Evolutionary conservation across 2,797 vertebrate genomes (phyloP).

Genomic region (Sebastiscus albofasciatus): DNA sequence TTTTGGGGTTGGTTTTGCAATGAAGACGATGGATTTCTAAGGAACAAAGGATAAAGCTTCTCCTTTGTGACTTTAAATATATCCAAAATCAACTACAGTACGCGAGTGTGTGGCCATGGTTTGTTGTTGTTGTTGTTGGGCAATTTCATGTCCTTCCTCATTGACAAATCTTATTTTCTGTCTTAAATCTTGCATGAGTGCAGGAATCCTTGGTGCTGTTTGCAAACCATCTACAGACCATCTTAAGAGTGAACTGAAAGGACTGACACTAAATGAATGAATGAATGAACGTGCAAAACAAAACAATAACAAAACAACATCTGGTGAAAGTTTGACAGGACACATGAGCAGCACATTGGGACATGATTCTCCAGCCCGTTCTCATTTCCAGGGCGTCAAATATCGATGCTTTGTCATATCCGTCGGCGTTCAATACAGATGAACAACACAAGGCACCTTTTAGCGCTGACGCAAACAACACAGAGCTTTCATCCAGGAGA

Average conservation of each 20-base stretch:
- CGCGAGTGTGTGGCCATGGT: not conserved
- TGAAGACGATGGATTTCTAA: not conserved
- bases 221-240: not conserved
- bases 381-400: no score
- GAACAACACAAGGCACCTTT: no score
- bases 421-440: no score
- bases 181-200: not conserved
- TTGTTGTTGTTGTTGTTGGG: not conserved
- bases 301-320: not conserved
- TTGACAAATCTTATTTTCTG: not conserved
- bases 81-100: not conserved
- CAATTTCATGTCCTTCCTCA: not conserved
- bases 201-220: not conserved
- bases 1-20: not conserved
- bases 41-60: not conserved
- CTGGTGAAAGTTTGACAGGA: no score
- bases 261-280: not conserved
- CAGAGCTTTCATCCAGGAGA: not conserved
- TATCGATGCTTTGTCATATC: no score
- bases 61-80: not conserved
- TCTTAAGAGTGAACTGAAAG: not conserved
- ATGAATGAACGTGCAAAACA: accelerated
- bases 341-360: no score
- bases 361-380: no score
- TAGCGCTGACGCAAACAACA: no score